Evolutionary conservation across 2,113 vertebrate species (phyloP).

Genomic region (Myiozetetes cayanensis): DNA sequence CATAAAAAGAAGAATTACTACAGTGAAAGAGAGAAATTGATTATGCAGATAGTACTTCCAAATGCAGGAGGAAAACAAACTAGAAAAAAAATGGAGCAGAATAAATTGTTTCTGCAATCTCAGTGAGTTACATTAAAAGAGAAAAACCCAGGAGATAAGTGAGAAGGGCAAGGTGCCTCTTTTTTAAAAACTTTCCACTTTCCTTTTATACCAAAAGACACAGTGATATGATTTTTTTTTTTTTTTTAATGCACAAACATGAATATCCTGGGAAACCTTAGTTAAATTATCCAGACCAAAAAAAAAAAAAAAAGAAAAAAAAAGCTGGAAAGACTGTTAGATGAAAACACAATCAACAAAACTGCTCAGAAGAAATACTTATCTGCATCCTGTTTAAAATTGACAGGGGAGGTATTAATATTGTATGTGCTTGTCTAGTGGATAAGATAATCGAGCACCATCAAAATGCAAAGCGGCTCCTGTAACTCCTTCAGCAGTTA

Average conservation of each 20-base stretch:
- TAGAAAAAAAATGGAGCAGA: slow-evolving; percentile 37
- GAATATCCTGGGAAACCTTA: background rate
- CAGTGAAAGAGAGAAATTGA: slow-evolving; percentile 35
- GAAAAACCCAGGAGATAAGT: background rate
- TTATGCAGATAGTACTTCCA: slow-evolving; percentile 34
- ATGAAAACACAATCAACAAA: slow-evolving; percentile 22
- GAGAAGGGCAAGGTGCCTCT: background rate
- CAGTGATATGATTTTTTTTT: background rate
- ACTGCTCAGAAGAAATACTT: background rate
- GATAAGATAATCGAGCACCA: slow-evolving; percentile 34
- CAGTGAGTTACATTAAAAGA: background rate
- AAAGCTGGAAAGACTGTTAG: background rate
- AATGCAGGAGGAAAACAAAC: slow-evolving; percentile 23
- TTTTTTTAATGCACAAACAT: background rate
- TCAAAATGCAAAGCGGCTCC: slow-evolving; percentile 28
- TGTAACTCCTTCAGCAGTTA: background rate
- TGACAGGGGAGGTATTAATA: slow-evolving; percentile 35
- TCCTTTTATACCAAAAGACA: background rate
- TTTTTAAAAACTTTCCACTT: background rate
- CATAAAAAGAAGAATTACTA: slow-evolving; percentile 55
- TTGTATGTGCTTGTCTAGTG: slow-evolving; percentile 15
- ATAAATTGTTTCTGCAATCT: slow-evolving; percentile 32
- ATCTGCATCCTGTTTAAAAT: slow-evolving; percentile 14
- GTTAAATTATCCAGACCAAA: background rate
- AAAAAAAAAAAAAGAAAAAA: background rate